Conservation (phyloP, 1,140 invertebrate species). For the Colletes gigas region DNA sequence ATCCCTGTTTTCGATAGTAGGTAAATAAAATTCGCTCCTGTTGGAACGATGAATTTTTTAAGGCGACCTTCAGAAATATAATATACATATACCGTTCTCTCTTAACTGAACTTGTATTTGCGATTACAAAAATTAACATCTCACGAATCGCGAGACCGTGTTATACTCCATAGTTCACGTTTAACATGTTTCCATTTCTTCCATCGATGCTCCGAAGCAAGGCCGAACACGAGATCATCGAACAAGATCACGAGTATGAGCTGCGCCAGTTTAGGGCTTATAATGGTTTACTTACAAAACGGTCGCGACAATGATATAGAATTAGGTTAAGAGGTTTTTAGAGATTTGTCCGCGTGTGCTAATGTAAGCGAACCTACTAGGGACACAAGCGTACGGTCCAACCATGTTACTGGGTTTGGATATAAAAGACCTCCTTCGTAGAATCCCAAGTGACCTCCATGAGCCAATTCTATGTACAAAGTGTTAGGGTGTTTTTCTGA, state of each 20-base stretch:
- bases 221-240: slow-evolving; percentile 8
- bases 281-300: slow-evolving; percentile 36
- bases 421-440: slow-evolving; percentile 93
- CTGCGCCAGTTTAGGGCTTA: neutral
- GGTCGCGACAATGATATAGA: slow-evolving; percentile 31
- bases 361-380: slow-evolving; percentile 86
- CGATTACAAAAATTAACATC: neutral
- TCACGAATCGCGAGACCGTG: neutral
- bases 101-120: neutral
- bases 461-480: slow-evolving; percentile 90
- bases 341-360: slow-evolving; percentile 80
- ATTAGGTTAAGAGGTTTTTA: slow-evolving; percentile 72
- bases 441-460: slow-evolving; percentile 96
- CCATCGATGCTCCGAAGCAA: neutral
- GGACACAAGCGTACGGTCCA: slow-evolving; percentile 91
- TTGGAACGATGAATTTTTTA: neutral
- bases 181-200: neutral
- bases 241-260: slow-evolving; percentile 32
- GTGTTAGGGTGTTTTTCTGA: slow-evolving; percentile 86
- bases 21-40: neutral
- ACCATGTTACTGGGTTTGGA: slow-evolving; percentile 94
- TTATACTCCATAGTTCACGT: neutral
- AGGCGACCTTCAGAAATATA: neutral
- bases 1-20: neutral
- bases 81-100: neutral